A percentile compares a stretch with the other conserved stretches of the same genome.
Conservation (phyloP, 2,888 invertebrate genomes). For the Dromius quadrimaculatus region DNA sequence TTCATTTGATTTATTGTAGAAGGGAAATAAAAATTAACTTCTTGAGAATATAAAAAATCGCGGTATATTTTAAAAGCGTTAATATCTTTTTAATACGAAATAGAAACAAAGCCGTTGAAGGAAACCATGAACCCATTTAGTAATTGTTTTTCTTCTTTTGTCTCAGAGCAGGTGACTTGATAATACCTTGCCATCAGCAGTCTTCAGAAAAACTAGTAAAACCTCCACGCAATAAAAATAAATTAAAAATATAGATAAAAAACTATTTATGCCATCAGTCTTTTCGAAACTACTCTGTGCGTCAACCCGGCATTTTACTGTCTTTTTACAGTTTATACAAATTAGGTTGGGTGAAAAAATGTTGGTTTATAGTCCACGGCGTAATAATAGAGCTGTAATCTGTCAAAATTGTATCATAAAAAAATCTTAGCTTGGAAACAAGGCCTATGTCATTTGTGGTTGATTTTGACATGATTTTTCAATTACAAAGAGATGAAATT, state of each 20-base stretch:
- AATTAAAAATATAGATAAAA: constrained; percentile 44
- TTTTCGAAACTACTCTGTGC: constrained; percentile 20
- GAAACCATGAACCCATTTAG: constrained; percentile 12
- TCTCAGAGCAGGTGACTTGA: constrained; percentile 37
- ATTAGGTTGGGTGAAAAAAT: constrained; percentile 54
- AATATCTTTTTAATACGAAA: constrained; percentile 48
- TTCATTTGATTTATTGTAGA: neutral
- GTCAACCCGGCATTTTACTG: constrained; percentile 54
- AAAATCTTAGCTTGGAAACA: constrained; percentile 17
- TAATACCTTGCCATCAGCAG: constrained; percentile 14
- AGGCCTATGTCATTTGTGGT: constrained; percentile 6
- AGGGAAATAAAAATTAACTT: constrained; percentile 3
- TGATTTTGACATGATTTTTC: constrained; percentile 18
- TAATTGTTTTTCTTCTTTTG: constrained; percentile 25
- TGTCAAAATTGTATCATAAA: constrained; percentile 16
- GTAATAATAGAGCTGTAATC: constrained; percentile 32
- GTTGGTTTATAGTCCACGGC: constrained; percentile 35
- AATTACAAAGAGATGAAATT: no score
- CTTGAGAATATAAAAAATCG: constrained; percentile 20
- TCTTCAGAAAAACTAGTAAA: constrained; percentile 34
- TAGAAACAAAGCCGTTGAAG: constrained; percentile 27
- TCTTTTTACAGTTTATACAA: constrained; percentile 57
- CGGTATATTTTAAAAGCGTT: neutral
- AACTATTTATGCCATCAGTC: constrained; percentile 29
- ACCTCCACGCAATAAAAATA: constrained; percentile 33